phyloP scores from a whole-genome alignment of 2,888 invertebrate genomes.

The Pyralis farinalis region DNA sequence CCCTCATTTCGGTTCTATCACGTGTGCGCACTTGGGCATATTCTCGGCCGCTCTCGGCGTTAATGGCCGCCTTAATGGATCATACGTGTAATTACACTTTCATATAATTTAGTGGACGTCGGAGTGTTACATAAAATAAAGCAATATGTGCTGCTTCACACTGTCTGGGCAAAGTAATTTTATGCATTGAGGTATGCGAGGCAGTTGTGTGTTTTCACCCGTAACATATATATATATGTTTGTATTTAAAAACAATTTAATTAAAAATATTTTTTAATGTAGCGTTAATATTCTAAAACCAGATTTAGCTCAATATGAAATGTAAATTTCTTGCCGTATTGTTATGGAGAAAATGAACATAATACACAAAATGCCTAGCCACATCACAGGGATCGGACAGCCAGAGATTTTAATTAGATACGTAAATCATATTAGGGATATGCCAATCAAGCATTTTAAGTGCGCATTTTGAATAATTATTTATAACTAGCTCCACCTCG shows the following conservation, averaged over 20 bases:
- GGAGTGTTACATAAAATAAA: slow-evolving; percentile 37
- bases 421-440: too few relatives aligned
- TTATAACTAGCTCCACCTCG: too few relatives aligned
- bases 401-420: too few relatives aligned
- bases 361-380: too few relatives aligned
- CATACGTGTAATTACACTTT: slow-evolving; percentile 56
- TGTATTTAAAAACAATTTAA: background rate
- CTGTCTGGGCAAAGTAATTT: slow-evolving; percentile 25
- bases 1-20: slow-evolving; percentile 4
- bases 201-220: slow-evolving; percentile 8
- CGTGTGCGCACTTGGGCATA: slow-evolving; percentile 1
- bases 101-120: slow-evolving; percentile 45
- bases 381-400: too few relatives aligned
- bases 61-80: slow-evolving; percentile 54
- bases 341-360: too few relatives aligned
- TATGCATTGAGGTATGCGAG: slow-evolving; percentile 20
- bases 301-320: too few relatives aligned
- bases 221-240: slow-evolving; percentile 1
- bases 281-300: too few relatives aligned
- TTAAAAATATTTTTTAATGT: too few relatives aligned
- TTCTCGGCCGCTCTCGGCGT: slow-evolving; percentile 35
- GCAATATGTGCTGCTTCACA: slow-evolving; percentile 29
- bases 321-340: too few relatives aligned
- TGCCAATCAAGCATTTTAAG: too few relatives aligned
- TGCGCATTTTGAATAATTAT: too few relatives aligned